Base-by-base conservation (phyloP, 1,140 invertebrate species). In the Lerema accius region DNA sequence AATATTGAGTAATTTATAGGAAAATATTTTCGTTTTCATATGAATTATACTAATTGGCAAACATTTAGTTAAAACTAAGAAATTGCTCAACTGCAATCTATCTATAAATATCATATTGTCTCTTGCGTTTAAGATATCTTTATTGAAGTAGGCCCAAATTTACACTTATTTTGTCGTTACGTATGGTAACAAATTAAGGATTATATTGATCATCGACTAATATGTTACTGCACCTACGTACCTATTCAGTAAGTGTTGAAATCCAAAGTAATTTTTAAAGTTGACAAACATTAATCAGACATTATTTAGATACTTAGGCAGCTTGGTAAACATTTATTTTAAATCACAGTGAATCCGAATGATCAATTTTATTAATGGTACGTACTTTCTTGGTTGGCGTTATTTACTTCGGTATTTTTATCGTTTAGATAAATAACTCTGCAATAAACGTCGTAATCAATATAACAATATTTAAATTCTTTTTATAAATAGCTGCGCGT, bases 131-230 rank as follows among this genome's bases (percentile, higher is more conserved):
- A 4, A 32, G 6, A 37, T 37, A 11, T n/a, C 7, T 37, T 37
- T 37, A 11, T 32, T 9, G 3, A 9, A 11, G n/a, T 37, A 37
- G 35, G 35, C n/a, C n/a, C 1, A 37, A 37, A 32, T 32, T 4
- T 4, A 32, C 9, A 32, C 28, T 32, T 32, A 32, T 32, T 6
- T 32, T 32, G 28, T 32, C 28, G 28, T 32, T 32, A 32, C 3
- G 28, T 32, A 32, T 10, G 35, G n/a, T 37, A 37, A 37, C 35
- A 37, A 37, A 37, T 37, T 37, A 37, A 37, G 10, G 10, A 37
- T 37, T n/a, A 37, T 11, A 37, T 37, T 37, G n/a, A 11, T 37
- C 4, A 32, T 5, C 5, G 28, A 7, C 4, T 32, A 7, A 32
- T 4, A 9, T 32, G 7, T 9, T 7, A 7, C 9, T 32, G 9